Conservation (phyloP, 2,888 invertebrate genomes). For the Aleiodes testaceus region DNA sequence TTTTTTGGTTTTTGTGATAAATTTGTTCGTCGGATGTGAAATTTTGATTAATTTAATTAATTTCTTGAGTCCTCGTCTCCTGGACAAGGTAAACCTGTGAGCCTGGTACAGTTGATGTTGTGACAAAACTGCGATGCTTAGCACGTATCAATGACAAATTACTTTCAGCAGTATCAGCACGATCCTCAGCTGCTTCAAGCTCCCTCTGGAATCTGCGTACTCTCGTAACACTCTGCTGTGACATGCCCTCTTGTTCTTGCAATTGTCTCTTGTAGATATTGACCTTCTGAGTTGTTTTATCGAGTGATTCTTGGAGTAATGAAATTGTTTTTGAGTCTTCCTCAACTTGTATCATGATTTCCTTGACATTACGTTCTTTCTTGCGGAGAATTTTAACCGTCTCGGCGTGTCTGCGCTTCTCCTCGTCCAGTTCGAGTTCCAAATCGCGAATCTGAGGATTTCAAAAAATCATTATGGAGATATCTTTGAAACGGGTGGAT, state of each 20-base stretch:
- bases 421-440: slow-evolving; percentile 95
- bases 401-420: slow-evolving; percentile 97
- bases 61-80: slow-evolving; percentile 79
- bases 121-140: slow-evolving; percentile 98
- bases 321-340: slow-evolving; percentile 97
- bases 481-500: too few species aligned
- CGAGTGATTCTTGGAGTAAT: slow-evolving; percentile 91
- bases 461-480: too few species aligned
- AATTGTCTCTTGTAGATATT: slow-evolving; percentile 97
- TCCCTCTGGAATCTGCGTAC: slow-evolving; percentile 99
- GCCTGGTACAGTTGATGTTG: slow-evolving; percentile 93
- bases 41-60: slow-evolving; percentile 59
- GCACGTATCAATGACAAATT: slow-evolving; percentile 95
- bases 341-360: slow-evolving; percentile 94
- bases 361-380: slow-evolving; percentile 97
- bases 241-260: slow-evolving; percentile 94
- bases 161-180: slow-evolving; percentile 95
- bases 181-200: slow-evolving; percentile 97
- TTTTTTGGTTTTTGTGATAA: slow-evolving; percentile 26
- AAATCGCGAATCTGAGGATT: slow-evolving; percentile 87
- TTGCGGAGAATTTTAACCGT: slow-evolving; percentile 98
- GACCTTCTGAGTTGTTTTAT: slow-evolving; percentile 90
- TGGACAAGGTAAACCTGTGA: slow-evolving; percentile 93
- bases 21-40: slow-evolving; percentile 9
- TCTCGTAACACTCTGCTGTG: slow-evolving; percentile 93